Evolutionary conservation across 2,888 invertebrate genomes (phyloP).

Genomic region (Chromoteleia sp.): DNA sequence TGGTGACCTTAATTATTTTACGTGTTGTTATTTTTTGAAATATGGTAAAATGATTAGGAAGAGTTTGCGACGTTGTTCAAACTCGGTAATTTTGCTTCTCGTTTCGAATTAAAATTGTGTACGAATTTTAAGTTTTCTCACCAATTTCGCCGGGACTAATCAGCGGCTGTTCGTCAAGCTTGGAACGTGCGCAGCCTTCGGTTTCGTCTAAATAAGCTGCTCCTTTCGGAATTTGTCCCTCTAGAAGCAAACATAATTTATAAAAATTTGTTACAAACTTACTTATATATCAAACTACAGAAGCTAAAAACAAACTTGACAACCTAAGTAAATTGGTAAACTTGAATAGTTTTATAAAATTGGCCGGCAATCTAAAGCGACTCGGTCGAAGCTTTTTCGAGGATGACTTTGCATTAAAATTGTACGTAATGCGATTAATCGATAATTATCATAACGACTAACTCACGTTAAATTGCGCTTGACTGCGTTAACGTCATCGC

Average conservation of each 20-base stretch:
- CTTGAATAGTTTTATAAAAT: too few species aligned
- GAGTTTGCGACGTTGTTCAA: background rate
- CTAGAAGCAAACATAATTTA: conserved; percentile 84
- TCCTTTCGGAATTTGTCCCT: conserved; percentile 92
- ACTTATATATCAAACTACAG: too few species aligned
- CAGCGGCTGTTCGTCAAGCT: conserved; percentile 77
- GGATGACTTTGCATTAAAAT: background rate
- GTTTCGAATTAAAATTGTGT: conserved; percentile 5
- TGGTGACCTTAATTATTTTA: too few species aligned
- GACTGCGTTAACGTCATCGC: conserved; percentile 5
- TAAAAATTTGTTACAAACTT: background rate
- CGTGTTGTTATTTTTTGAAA: too few species aligned
- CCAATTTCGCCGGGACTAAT: conserved; percentile 82
- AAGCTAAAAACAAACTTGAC: too few species aligned
- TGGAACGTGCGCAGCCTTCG: conserved; percentile 72
- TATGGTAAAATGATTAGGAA: background rate
- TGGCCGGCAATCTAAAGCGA: too few species aligned
- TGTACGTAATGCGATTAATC: conserved; percentile 14
- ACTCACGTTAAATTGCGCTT: conserved; percentile 6
- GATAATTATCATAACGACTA: background rate
- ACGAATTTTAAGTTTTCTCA: conserved; percentile 72
- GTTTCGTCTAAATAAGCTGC: conserved; percentile 89
- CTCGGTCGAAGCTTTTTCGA: too few species aligned
- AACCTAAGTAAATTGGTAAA: too few species aligned
- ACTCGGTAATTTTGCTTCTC: conserved; percentile 1